Evolutionary conservation across 2,113 vertebrate genomes (phyloP), one percentile per base, ranked within the genome.

Genomic region (Thamnaconus septentrionalis): DNA sequence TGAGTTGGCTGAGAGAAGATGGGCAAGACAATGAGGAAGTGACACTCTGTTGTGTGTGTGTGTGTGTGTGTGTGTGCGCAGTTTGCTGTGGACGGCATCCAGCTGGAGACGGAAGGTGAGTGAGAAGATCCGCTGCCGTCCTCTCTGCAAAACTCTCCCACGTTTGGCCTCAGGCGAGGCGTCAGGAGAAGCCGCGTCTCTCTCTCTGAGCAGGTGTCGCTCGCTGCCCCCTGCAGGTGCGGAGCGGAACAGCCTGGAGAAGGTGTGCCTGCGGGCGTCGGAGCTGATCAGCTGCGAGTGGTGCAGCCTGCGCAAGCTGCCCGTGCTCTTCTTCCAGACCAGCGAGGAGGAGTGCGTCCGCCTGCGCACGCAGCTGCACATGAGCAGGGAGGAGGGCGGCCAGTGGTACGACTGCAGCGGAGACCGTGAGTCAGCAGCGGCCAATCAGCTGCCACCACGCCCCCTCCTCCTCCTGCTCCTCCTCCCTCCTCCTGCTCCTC

Each of bases 251-350:
- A 87, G 85, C 44, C 45, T 91, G 40, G 86, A 93, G 84, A 91
- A 90, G 31, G 89, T 99, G 59, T 90, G 87, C 57, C 90, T 99
- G 40, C 88, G 87, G 79, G 91, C 95, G 11, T 94, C 96, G 9
- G 95, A 95, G 84, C 91, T 99, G 79, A 94, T 92, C 69, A 93
- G 94, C 89, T 98, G 96, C 64, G 97, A 99, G 88, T 99, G 95
- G 96, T 99, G 97, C 85, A 92, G 88, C 66, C 94, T 94, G 42
- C 87, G 93, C 59, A 98, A 98, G 79, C 89, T 99, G 42, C 95
- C 97, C 3, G 95, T 98, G 39, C 85, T 97, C 56, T 99, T 98
- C 83, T 92, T 98, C 55, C 95, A 98, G 87, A 95, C 95, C 5
- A 69, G 88, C 3, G 86, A 90, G 4, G 63, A 79, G 5, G 93